Percentiles rank a stretch among this genome's conserved stretches.
phyloP scores from a whole-genome alignment of 2,797 vertebrate genomes.

The Xenentodon cancila region DNA sequence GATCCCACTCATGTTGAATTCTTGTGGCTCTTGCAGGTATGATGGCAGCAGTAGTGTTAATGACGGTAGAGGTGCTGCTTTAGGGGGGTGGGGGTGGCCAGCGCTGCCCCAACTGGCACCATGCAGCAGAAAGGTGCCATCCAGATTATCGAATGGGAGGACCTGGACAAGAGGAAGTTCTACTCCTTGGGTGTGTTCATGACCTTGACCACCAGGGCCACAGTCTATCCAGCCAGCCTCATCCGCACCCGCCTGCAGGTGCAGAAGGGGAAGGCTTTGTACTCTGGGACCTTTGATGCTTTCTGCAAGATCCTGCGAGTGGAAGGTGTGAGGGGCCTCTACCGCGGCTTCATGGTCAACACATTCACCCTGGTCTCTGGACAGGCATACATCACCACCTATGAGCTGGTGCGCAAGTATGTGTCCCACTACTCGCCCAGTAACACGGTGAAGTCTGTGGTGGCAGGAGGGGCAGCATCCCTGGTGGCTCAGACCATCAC shows the following conservation, averaged over 20 bases:
- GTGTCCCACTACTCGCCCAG: conserved; percentile 86
- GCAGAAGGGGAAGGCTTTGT: conserved; percentile 93
- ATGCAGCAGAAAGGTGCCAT: conserved; percentile 89
- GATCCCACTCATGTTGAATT: background rate
- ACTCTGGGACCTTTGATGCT: conserved; percentile 92
- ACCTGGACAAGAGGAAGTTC: conserved; percentile 98
- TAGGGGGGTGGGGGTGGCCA: conserved; percentile 27
- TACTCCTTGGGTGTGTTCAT: conserved; percentile 94
- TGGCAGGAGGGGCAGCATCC: conserved; percentile 92
- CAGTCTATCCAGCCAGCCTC: conserved; percentile 94
- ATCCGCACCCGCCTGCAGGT: conserved; percentile 95
- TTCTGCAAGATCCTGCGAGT: conserved; percentile 91
- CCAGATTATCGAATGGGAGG: conserved; percentile 98
- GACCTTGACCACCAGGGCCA: conserved; percentile 94
- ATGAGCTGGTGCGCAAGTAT: conserved; percentile 93
- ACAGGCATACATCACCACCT: conserved; percentile 96
- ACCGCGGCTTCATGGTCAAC: conserved; percentile 95
- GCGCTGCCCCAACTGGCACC: conserved; percentile 37
- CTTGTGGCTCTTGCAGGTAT: conserved; percentile 38
- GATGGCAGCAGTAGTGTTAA: conserved; percentile 27
- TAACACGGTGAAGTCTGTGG: conserved; percentile 93
- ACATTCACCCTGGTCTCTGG: conserved; percentile 94
- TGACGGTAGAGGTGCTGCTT: conserved; percentile 35
- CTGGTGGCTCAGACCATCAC: conserved; percentile 98
- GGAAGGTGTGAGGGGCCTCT: conserved; percentile 89